These are phyloP conservation scores for Deladenus siricidicola DNA, from an alignment of 2,888 invertebrate genomes.

Conservation along the genomic window DNA sequence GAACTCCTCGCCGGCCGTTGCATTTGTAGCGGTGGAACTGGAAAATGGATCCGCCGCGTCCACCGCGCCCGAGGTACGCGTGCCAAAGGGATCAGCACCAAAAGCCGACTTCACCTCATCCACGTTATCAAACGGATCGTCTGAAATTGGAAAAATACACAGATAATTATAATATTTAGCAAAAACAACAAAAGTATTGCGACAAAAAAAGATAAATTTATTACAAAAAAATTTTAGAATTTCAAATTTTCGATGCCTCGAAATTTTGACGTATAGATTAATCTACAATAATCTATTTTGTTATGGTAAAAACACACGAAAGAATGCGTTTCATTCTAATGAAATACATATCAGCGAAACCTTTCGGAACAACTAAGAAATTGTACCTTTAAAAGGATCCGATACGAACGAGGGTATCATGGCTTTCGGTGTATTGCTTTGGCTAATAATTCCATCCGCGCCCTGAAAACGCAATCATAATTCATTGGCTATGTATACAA, in stretches of 20 bases:
- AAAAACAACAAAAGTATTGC: neutral
- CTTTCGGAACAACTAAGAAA: too few relatives aligned
- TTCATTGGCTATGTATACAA: too few relatives aligned
- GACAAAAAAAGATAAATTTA: neutral
- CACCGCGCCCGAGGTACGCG: neutral
- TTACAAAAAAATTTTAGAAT: neutral
- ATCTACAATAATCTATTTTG: neutral
- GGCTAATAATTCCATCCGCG: neutral
- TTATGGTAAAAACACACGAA: too few relatives aligned
- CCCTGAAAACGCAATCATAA: neutral
- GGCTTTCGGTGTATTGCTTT: neutral
- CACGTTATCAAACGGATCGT: conserved; percentile 2
- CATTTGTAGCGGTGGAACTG: neutral
- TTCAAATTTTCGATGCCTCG: neutral
- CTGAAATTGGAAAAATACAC: conserved; percentile 1
- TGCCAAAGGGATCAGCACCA: conserved; percentile 2
- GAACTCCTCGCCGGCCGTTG: conserved; percentile 3
- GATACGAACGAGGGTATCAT: neutral
- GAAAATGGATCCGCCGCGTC: neutral
- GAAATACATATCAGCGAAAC: too few relatives aligned
- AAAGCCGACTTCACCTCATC: neutral
- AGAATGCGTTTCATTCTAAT: too few relatives aligned
- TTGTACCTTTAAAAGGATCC: neutral
- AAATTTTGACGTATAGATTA: neutral
- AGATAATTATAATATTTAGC: neutral